These are phyloP conservation scores for Acrobasis consociella DNA, from an alignment of 2,888 invertebrate species.

Conservation along the genomic window DNA sequence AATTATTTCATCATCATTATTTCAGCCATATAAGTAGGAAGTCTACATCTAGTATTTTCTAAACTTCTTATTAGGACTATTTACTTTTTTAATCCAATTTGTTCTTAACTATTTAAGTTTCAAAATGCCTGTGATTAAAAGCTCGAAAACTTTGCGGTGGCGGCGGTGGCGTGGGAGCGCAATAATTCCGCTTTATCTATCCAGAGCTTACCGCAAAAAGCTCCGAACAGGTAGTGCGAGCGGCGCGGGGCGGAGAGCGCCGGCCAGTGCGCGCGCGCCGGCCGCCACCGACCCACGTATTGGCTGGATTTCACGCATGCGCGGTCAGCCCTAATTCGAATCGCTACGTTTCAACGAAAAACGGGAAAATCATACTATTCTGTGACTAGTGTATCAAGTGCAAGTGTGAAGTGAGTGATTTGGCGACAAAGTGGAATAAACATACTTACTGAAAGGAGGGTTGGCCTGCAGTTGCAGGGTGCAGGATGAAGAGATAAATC, in stretches of 20 bases:
- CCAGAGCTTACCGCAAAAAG: conserved; percentile 68
- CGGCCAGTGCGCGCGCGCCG: conserved; percentile 61
- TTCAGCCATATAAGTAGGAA: too few species aligned
- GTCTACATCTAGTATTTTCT: too few species aligned
- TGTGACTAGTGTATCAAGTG: conserved; percentile 25
- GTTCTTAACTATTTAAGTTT: not conserved
- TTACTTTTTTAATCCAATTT: too few species aligned
- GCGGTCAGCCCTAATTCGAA: conserved; percentile 40
- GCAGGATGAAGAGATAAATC: conserved; percentile 54
- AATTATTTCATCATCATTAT: too few species aligned
- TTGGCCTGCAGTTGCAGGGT: conserved; percentile 36
- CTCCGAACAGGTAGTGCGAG: conserved; percentile 61
- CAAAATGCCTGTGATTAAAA: conserved; percentile 28
- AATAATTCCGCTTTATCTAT: conserved; percentile 61
- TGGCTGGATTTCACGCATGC: conserved; percentile 28
- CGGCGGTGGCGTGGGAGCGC: conserved; percentile 58
- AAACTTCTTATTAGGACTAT: too few species aligned
- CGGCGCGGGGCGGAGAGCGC: conserved; percentile 40
- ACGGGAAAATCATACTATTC: conserved; percentile 28
- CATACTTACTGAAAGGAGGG: not conserved
- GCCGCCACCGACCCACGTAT: conserved; percentile 48
- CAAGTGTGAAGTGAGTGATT: conserved; percentile 37
- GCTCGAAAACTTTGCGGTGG: conserved; percentile 27
- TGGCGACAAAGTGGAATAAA: too few species aligned
- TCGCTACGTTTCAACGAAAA: conserved; percentile 30